These are phyloP conservation scores for Andrena bucephala DNA, from an alignment of 2,888 invertebrate genomes.

Conservation along the genomic window DNA sequence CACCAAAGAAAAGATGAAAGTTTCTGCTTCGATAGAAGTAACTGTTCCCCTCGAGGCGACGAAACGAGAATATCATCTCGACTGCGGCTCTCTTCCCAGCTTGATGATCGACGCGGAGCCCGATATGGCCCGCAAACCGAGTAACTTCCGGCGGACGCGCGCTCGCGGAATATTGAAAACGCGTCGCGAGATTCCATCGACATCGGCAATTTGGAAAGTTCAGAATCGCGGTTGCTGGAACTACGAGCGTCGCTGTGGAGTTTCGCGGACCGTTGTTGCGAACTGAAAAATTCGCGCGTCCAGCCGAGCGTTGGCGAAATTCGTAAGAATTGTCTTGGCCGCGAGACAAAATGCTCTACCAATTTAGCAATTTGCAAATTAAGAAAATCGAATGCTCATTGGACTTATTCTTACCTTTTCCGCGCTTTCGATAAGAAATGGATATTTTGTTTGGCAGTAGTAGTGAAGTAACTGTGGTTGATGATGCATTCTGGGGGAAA, in stretches of 20 bases:
- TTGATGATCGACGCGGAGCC: constrained; percentile 35
- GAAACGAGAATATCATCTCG: constrained; percentile 32
- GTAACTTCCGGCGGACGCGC: constrained; percentile 39
- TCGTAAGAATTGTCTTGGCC: neutral
- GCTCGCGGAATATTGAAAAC: constrained; percentile 46
- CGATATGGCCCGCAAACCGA: constrained; percentile 30
- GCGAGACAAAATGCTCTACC: neutral
- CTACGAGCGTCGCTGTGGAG: constrained; percentile 1
- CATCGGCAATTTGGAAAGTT: constrained; percentile 34
- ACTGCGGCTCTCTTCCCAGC: constrained; percentile 23
- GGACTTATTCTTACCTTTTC: too few relatives aligned
- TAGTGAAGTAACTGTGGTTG: neutral
- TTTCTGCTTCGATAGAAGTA: neutral
- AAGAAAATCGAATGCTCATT: neutral
- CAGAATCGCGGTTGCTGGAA: constrained; percentile 3
- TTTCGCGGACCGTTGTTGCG: constrained; percentile 15
- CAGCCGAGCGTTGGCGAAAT: constrained; percentile 10
- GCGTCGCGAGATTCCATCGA: constrained; percentile 25
- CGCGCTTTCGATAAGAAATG: too few relatives aligned
- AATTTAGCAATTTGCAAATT: constrained; percentile 2
- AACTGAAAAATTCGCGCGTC: constrained; percentile 29
- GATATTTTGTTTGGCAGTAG: neutral
- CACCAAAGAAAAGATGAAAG: neutral
- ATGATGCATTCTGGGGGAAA: too few relatives aligned
- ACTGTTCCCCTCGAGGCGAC: neutral